A percentile compares a stretch with the other conserved stretches of the same genome.
Evolutionary conservation across 64 coral and sea anemone genomes (phyloP).

Genomic region (Pocillopora damicornis): DNA sequence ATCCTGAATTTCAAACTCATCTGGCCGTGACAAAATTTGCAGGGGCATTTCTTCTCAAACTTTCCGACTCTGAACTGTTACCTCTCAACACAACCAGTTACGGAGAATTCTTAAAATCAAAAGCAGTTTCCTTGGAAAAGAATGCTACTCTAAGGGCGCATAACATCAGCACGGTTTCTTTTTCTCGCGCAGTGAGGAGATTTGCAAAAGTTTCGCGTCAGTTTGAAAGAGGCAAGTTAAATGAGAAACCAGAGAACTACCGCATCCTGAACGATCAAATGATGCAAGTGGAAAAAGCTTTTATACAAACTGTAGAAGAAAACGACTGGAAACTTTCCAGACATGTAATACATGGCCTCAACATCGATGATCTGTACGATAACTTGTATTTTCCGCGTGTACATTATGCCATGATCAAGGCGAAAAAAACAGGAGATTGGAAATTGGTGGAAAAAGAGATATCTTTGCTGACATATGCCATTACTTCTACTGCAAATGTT

Average conservation of each 20-base stretch:
- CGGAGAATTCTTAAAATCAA: conserved; percentile 19
- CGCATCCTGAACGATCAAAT: conserved; percentile 82
- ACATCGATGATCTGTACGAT: conserved; percentile 38
- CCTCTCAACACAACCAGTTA: conserved; percentile 62
- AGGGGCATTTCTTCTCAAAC: conserved; percentile 49
- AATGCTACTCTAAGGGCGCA: conserved; percentile 46
- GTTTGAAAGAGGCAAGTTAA: conserved; percentile 51
- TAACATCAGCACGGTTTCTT: conserved; percentile 42
- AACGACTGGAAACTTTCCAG: conserved; percentile 17
- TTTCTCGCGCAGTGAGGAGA: conserved; percentile 40
- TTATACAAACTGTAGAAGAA: conserved; percentile 49
- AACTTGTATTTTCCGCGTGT: conserved; percentile 44
- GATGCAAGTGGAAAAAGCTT: conserved; percentile 70
- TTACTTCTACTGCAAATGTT: conserved; percentile 58
- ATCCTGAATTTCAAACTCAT: conserved; percentile 69
- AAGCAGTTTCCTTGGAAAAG: conserved; percentile 29
- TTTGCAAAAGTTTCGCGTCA: conserved; percentile 30
- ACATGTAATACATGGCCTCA: conserved; percentile 63
- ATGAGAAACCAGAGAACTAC: conserved; percentile 47
- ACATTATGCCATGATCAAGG: conserved; percentile 13
- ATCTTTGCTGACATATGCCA: conserved; percentile 42
- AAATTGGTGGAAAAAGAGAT: conserved; percentile 42
- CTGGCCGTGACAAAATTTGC: conserved; percentile 46
- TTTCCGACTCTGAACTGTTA: conserved; percentile 52
- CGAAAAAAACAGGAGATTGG: conserved; percentile 20